phyloP scores from a whole-genome alignment of 2,888 invertebrate genomes.

The Nephrotoma flavescens region DNA sequence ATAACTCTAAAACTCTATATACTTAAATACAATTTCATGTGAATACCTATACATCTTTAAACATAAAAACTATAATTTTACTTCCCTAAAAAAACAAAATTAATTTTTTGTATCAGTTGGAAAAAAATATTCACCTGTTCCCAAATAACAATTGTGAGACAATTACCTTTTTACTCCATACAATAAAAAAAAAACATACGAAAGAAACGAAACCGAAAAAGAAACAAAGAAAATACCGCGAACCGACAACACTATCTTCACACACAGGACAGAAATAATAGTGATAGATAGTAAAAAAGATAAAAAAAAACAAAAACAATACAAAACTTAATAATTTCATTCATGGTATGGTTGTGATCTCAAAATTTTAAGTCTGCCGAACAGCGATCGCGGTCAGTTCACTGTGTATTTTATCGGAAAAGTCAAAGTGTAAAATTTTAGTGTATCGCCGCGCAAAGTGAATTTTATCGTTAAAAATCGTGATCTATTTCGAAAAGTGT shows the following conservation, averaged over 20 bases:
- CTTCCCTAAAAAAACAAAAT: not conserved
- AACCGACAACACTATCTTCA: not conserved
- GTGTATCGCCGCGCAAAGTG: not conserved
- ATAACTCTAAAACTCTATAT: not conserved
- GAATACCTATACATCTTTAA: not conserved
- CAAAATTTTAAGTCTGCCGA: not conserved
- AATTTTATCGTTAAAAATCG: not conserved
- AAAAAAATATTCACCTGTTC: not conserved
- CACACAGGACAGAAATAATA: not conserved
- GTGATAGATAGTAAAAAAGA: not conserved
- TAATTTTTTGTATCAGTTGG: not conserved
- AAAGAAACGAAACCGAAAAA: not conserved
- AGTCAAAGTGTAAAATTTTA: not conserved
- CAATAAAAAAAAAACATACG: not conserved
- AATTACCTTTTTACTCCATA: not conserved
- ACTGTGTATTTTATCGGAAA: not conserved
- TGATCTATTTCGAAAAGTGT: not conserved
- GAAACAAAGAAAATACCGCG: not conserved
- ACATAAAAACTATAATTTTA: not conserved
- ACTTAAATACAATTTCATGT: too few species aligned
- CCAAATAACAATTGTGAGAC: not conserved
- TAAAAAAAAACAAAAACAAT: not conserved
- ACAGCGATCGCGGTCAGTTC: not conserved
- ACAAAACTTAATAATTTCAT: not conserved
- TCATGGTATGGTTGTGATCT: not conserved